phyloP scores from a whole-genome alignment of 2,888 invertebrate genomes.

The Aspidapion aeneum region DNA sequence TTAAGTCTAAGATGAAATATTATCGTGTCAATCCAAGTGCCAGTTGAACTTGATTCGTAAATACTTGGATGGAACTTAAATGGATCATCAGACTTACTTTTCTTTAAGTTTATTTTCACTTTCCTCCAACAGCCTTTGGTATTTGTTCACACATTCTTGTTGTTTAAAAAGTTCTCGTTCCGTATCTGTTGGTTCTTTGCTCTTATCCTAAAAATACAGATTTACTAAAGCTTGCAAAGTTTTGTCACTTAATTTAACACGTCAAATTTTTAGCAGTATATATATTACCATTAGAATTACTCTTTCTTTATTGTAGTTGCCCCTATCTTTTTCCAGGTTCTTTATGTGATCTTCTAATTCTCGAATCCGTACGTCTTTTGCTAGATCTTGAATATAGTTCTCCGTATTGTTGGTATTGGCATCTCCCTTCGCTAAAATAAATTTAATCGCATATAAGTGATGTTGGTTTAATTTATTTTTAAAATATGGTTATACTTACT shows the following conservation, averaged over 20 bases:
- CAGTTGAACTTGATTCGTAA: background rate
- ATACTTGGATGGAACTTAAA: background rate
- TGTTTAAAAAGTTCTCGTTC: slow-evolving; percentile 27
- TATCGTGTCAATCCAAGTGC: slow-evolving; percentile 27
- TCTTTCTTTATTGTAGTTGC: background rate
- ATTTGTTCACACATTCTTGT: slow-evolving; percentile 28
- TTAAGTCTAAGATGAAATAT: slow-evolving; percentile 27
- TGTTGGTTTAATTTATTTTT: too few species aligned
- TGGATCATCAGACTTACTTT: slow-evolving; percentile 29
- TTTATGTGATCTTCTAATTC: slow-evolving; percentile 20
- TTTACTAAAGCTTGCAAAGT: too few species aligned
- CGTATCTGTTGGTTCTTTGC: slow-evolving; percentile 21
- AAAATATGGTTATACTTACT: too few species aligned
- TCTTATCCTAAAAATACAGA: slow-evolving; percentile 23
- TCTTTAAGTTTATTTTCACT: slow-evolving; percentile 33
- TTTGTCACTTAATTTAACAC: too few species aligned
- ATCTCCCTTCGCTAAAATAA: background rate
- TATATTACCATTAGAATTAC: background rate
- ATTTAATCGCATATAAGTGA: too few species aligned
- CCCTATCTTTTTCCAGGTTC: slow-evolving; percentile 14
- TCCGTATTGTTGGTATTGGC: slow-evolving; percentile 3
- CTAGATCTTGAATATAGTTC: slow-evolving; percentile 15
- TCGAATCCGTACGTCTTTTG: slow-evolving; percentile 19
- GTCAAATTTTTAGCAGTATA: too few species aligned
- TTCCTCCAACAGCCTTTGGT: slow-evolving; percentile 31